phyloP scores from a whole-genome alignment of 1,140 invertebrate genomes.

The Eueides isabella region DNA sequence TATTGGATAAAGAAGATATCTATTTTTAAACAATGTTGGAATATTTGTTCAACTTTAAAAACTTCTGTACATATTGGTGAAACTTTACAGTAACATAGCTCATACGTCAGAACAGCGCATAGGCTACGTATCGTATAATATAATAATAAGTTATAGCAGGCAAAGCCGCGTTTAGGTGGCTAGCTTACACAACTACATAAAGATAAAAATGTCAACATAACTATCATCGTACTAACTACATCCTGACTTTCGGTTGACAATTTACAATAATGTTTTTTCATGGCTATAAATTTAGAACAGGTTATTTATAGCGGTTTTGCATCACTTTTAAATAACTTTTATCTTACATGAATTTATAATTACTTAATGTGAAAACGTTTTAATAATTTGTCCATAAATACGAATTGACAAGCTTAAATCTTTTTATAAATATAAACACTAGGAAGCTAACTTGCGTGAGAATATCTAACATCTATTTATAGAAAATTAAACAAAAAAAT shows the following conservation, averaged over 20 bases:
- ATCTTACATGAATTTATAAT: slow-evolving; percentile 3
- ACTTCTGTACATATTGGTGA: no score
- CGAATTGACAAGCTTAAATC: background rate
- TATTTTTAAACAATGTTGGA: no score
- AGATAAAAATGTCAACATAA: background rate
- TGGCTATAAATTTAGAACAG: background rate
- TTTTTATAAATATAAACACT: background rate
- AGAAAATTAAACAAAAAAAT: background rate
- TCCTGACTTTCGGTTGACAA: background rate
- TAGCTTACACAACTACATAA: no score
- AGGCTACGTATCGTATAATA: no score
- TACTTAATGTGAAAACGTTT: background rate
- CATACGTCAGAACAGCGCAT: no score
- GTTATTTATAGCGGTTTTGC: background rate
- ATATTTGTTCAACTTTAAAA: no score
- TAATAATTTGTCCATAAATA: background rate
- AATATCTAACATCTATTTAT: background rate
- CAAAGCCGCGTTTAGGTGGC: no score
- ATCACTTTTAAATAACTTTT: slow-evolving; percentile 10
- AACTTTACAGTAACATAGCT: no score
- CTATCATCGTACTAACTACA: background rate
- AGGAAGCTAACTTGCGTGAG: background rate
- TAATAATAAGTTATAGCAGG: no score
- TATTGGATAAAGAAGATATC: no score
- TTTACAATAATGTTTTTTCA: background rate